Base-by-base conservation (phyloP, 2,888 invertebrate genomes). In the Hartigia nigra region DNA sequence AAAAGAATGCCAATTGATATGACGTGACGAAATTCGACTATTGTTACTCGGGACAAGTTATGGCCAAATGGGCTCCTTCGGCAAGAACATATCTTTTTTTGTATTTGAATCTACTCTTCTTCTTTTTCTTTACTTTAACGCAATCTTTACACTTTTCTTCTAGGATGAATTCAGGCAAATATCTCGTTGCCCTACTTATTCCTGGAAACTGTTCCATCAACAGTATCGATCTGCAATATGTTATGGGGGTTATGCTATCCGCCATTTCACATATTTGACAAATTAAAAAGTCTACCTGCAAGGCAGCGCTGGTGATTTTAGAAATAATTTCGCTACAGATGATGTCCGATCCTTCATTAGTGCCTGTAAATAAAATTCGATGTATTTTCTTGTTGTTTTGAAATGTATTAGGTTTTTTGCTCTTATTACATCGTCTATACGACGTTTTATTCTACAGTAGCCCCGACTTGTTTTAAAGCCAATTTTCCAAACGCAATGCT, bases 11-110 rank as follows among this genome's bases (percentile, higher is more conserved):
- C 55, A 55, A 55, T 55, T 55, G 55, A 23, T 55, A 55, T 9
- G 23, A 55, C 2, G 2, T 55, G 9, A 23, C 23, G 55, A 31
- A 70, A 69, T 23, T 74, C 75, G 32, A 72, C 5, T 76, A 35
- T 70, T 70, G 31, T 83, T 91, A 93, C 92, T 94, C 94, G 3
- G 94, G 93, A 87, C 95, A 95, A 37, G 92, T 85, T 70, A 94
- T 86, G 4, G 92, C 92, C 70, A 94, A 87, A 87, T 94, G 93
- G 3, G 93, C 92, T 81, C 93, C 92, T 89, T 94, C 93, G 31
- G 92, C 90, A 69, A 95, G 86, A 69, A 93, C 90, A 79, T 92
- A 91, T 75, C 92, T 92, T 84, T 92, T 93, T 77, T 91, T 91
- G 80, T 93, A 93, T 85, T 93, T 93, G 80, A 92, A 93, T 70